A percentile compares a stretch with the other conserved stretches of the same genome.
These are phyloP conservation scores for Gila orcuttii DNA, from an alignment of 2,113 vertebrate species.

Conservation along the genomic window DNA sequence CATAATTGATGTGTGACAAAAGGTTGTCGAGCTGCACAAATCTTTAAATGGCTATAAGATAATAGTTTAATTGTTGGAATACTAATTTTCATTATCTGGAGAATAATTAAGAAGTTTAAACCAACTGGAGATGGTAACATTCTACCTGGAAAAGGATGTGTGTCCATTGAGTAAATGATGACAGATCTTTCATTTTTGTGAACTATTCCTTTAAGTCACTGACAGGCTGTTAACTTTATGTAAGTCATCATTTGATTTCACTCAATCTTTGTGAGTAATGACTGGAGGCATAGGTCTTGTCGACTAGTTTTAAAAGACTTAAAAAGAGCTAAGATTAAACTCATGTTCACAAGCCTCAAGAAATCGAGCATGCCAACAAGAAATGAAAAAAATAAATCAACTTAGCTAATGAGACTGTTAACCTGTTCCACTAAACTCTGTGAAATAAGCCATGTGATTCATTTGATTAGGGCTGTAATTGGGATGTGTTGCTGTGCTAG, in stretches of 20 bases:
- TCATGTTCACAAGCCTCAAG: background rate
- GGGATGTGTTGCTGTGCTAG: background rate
- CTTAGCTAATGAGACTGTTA: constrained; percentile 18
- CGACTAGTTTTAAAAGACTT: background rate
- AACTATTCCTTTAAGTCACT: background rate
- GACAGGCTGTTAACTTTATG: background rate
- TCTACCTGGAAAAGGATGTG: too few species aligned
- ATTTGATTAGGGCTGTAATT: constrained; percentile 39
- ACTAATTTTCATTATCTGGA: too few species aligned
- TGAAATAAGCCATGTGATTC: constrained; percentile 18
- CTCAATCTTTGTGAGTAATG: background rate
- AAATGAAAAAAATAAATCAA: background rate
- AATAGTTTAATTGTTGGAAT: too few species aligned
- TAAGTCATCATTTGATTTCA: background rate
- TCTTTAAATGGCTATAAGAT: too few species aligned
- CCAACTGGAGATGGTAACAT: too few species aligned
- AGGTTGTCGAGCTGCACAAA: too few species aligned
- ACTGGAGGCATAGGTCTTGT: background rate
- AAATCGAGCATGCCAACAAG: background rate
- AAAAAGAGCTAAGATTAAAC: background rate
- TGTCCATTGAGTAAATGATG: too few species aligned
- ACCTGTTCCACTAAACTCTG: constrained; percentile 14
- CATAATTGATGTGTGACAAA: too few species aligned
- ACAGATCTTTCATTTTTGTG: too few species aligned
- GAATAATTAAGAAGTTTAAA: too few species aligned